Evolutionary conservation across 2,797 vertebrate genomes (phyloP), one percentile per base, ranked within the genome.

Genomic region (Stomatorhinus walkeri): DNA sequence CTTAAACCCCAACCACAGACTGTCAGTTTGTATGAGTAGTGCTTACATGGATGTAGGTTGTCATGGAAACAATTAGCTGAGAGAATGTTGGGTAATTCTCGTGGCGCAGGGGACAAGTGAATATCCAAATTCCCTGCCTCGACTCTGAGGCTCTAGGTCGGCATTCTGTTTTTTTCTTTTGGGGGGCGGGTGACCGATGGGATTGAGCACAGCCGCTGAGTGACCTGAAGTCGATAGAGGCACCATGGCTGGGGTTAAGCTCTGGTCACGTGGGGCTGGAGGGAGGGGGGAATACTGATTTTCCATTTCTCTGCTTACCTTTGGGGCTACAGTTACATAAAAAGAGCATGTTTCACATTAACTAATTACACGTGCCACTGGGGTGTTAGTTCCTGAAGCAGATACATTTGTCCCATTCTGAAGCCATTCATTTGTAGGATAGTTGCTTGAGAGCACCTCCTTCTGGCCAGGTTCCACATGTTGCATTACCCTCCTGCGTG

Each of bases 401-500:
- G 81, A 64, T n/a, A 61, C 61, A 86, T 76, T 68, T 22, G 51
- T 52, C 64, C 64, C 61, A 40, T 68, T 68, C 56, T 22, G 8
- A 24, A 61, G 83, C 46, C 88, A 85, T 36, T 68, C 51, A 85
- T 85, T 85, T 32, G 76, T 59, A 28, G 56, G 8, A 14, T 68
- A 68, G 64, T 12, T 24, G 59, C 2, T 76, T 61, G 36, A 16
- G 9, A 86, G 59, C 4, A 22, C 54, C 46, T 89, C 59, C 48
- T 89, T 87, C 52, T 22, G 88, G 88, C 88, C 6, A 28, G 6
- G 48, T 87, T 59, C 88, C 88, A 76, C 14, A 1, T n/a, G 46
- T 61, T 24, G 49, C 88, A 89, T 87, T 89, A 87, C 84, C 48
- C 19, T 51, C 83, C 36, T 16, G 64, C 12, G 4, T 32, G 28